Evolutionary conservation across 2,888 invertebrate genomes (phyloP).

Genomic region (Noctua comes): DNA sequence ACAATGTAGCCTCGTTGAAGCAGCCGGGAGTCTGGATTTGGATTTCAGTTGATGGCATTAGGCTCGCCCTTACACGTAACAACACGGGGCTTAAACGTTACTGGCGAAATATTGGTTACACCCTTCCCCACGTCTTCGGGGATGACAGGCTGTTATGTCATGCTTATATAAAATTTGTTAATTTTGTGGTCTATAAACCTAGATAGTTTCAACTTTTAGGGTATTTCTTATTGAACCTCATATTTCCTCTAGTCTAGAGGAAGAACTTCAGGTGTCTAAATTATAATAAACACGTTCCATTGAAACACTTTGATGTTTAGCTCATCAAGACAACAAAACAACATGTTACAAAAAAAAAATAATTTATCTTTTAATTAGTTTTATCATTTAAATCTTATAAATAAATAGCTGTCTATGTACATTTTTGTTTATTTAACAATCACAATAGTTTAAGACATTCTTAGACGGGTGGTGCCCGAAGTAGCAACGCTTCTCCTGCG

Average conservation of each 20-base stretch:
- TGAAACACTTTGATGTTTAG: neutral
- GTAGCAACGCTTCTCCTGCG: slow-evolving; percentile 78
- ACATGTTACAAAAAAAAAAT: neutral
- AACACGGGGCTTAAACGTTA: neutral
- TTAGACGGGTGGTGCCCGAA: slow-evolving; percentile 69
- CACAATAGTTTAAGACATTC: neutral
- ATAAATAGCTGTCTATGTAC: slow-evolving; percentile 34
- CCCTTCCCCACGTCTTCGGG: neutral
- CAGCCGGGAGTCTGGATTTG: neutral
- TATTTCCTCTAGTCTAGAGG: neutral
- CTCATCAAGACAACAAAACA: neutral
- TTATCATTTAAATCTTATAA: slow-evolving; percentile 18
- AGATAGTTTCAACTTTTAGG: neutral
- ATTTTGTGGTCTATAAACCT: neutral
- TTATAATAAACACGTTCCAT: neutral
- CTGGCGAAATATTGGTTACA: neutral
- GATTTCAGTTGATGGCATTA: neutral
- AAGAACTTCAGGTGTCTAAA: neutral
- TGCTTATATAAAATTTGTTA: neutral
- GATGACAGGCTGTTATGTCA: neutral
- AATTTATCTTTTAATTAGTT: slow-evolving; percentile 14
- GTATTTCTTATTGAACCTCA: neutral
- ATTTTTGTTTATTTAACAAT: slow-evolving; percentile 12
- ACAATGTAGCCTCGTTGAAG: neutral
- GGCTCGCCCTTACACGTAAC: neutral